A percentile compares a stretch with the other conserved stretches of the same genome.
Evolutionary conservation across 1,140 invertebrate species (phyloP).

Genomic region (Drosophila nannoptera): DNA sequence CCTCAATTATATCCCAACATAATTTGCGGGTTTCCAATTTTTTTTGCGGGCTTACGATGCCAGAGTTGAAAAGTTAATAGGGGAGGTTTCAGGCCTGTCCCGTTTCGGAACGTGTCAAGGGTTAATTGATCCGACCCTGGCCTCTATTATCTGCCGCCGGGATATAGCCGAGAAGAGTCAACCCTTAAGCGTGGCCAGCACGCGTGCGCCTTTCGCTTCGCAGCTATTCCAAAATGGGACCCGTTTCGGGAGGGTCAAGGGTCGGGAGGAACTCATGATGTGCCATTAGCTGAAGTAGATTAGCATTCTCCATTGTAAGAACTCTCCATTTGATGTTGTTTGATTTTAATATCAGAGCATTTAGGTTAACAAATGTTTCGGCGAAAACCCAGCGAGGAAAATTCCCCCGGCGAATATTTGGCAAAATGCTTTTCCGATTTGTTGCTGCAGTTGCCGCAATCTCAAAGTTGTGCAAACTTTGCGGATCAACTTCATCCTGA

Average conservation of each 20-base stretch:
- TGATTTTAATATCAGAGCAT: slow-evolving; percentile 12
- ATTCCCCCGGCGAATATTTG: slow-evolving; percentile 15
- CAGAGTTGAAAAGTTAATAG: slow-evolving; percentile 33
- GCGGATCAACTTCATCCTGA: slow-evolving; percentile 41
- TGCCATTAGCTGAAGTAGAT: neutral
- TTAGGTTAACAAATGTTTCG: slow-evolving; percentile 31
- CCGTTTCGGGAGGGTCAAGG: slow-evolving; percentile 17
- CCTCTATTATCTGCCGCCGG: slow-evolving; percentile 46
- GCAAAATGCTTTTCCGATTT: slow-evolving; percentile 21
- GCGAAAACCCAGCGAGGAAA: slow-evolving; percentile 6
- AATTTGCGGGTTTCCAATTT: too few species aligned
- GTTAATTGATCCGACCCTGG: slow-evolving; percentile 61
- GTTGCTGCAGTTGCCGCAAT: slow-evolving; percentile 12
- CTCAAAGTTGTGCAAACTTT: slow-evolving; percentile 36
- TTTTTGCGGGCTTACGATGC: too few species aligned
- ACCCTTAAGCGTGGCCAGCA: slow-evolving; percentile 62
- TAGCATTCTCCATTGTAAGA: slow-evolving; percentile 8
- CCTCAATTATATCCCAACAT: too few species aligned
- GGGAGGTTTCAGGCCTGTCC: slow-evolving; percentile 43
- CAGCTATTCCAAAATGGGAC: slow-evolving; percentile 62
- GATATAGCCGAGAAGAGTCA: slow-evolving; percentile 37
- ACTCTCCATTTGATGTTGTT: neutral
- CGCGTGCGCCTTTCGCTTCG: slow-evolving; percentile 52
- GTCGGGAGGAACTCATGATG: slow-evolving; percentile 10
- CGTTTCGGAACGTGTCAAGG: slow-evolving; percentile 57